Evolutionary conservation across 2,888 invertebrate genomes (phyloP), one percentile per base, ranked within the genome.

Genomic region (Paralinhomoeus sp.): DNA sequence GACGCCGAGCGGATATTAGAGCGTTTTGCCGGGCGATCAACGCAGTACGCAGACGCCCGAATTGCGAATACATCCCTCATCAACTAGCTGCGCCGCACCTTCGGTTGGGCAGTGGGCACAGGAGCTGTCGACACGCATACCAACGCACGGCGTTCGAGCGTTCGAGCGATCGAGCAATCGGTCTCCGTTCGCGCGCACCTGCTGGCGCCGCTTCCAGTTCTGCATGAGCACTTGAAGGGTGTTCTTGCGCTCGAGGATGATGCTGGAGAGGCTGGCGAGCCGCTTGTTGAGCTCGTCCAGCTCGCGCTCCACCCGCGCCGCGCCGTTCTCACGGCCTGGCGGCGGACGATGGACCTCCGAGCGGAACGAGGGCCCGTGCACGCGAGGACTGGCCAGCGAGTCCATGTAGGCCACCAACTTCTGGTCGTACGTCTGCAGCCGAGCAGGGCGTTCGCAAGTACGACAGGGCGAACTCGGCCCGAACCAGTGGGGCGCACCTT

Each of bases 351-450:
- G 24, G 17, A 24, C 24, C 15, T 13, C 17, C 23, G 3, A 13
- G 7, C 21, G 24, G 37, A 37, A 21, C 3, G 20, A 12, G 20
- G 37, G 22, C 15, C 37, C 37, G 37, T 39, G 39, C 2, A 39
- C 17, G 24, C 24, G 73, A n/a, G n/a, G n/a, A n/a, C n/a, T n/a
- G 18, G 2, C 23, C 50, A 82, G 71, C 67, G 74, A 73, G 56
- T 80, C 80, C 50, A 75, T 72, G 71, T 78, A 84, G 50, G 76
- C 75, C 66, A 78, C 76, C 63, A 80, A 75, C 61, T 78, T 73
- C 63, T 77, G 75, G 63, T 78, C 76, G 72, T 80, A 78, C 63
- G 79, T 80, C 81, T 82, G 75, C 20, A 37, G 43, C 27, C n/a
- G 31, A 27, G 27, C 12, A 9, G 27, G 27, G 27, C 27, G n/a